These are phyloP conservation scores for Hoplias malabaricus DNA, from an alignment of 2,113 vertebrate genomes.

Conservation along the genomic window DNA sequence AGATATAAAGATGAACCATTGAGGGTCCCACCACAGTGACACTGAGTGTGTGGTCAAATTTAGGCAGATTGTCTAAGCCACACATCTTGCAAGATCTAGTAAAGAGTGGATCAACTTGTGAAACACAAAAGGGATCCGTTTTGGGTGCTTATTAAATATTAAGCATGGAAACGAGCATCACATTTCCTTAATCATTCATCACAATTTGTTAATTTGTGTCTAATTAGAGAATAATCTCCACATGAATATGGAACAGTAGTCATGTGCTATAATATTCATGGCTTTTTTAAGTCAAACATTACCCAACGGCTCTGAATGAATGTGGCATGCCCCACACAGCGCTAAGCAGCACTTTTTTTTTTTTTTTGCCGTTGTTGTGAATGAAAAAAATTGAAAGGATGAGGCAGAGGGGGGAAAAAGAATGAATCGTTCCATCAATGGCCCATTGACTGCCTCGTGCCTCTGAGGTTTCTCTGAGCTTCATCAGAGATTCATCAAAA, in stretches of 20 bases:
- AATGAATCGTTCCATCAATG: neutral
- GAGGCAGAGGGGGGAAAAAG: neutral
- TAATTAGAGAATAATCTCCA: constrained; percentile 45
- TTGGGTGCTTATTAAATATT: neutral
- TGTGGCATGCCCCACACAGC: constrained; percentile 1
- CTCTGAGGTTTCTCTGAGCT: neutral
- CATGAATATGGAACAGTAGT: constrained; percentile 44
- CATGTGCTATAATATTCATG: constrained; percentile 36
- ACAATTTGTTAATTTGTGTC: constrained; percentile 40
- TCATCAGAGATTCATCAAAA: neutral
- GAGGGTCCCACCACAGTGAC: too few relatives aligned
- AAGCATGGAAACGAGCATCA: neutral
- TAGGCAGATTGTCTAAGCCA: too few relatives aligned
- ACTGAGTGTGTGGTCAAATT: too few relatives aligned
- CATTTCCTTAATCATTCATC: constrained; percentile 28
- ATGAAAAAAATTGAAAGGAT: neutral
- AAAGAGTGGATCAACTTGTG: neutral
- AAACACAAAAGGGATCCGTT: constrained; percentile 5
- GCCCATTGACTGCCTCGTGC: neutral
- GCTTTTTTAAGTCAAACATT: constrained; percentile 3
- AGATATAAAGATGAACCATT: too few relatives aligned
- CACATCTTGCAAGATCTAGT: too few relatives aligned
- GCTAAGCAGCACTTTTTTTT: constrained; percentile 7
- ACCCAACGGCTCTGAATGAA: constrained; percentile 17
- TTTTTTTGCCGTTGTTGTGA: too few relatives aligned